phyloP scores from a whole-genome alignment of 1,140 invertebrate genomes.

The Drosophila mauritiana region DNA sequence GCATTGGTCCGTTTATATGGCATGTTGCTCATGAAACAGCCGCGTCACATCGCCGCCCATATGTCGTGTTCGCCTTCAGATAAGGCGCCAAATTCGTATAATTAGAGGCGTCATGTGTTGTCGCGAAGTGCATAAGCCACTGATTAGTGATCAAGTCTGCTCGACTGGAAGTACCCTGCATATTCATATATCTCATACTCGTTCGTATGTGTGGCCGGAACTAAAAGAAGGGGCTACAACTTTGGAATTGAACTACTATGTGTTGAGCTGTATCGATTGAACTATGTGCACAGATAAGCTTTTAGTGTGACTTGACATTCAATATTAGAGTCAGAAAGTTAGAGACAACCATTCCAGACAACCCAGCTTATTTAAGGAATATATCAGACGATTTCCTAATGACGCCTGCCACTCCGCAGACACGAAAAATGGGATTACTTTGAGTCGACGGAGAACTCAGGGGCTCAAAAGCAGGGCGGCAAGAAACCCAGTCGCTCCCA shows the following conservation, averaged over 20 bases:
- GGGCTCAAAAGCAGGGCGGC: not conserved
- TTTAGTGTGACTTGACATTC: too few relatives aligned
- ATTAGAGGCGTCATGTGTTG: constrained; percentile 74
- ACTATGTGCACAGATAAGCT: too few relatives aligned
- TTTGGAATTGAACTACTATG: too few relatives aligned
- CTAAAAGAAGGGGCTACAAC: not conserved
- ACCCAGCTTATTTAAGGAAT: constrained; percentile 14
- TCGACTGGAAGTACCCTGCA: not conserved
- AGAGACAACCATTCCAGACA: constrained; percentile 17
- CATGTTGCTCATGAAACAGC: constrained; percentile 43
- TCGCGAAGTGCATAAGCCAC: constrained; percentile 69
- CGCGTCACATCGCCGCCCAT: constrained; percentile 63
- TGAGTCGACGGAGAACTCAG: constrained; percentile 35
- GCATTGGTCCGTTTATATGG: constrained; percentile 33
- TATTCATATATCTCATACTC: too few relatives aligned
- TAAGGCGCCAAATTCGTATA: constrained; percentile 76
- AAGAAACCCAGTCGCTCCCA: constrained; percentile 56
- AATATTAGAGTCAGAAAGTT: too few relatives aligned
- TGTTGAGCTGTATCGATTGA: too few relatives aligned
- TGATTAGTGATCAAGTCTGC: constrained; percentile 11
- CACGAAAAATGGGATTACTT: constrained; percentile 60
- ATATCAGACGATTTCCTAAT: constrained; percentile 49
- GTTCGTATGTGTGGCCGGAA: not conserved
- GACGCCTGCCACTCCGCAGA: constrained; percentile 60
- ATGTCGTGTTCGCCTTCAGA: constrained; percentile 74